phyloP scores from a whole-genome alignment of 1,140 invertebrate species.

The Telenomus remus region DNA sequence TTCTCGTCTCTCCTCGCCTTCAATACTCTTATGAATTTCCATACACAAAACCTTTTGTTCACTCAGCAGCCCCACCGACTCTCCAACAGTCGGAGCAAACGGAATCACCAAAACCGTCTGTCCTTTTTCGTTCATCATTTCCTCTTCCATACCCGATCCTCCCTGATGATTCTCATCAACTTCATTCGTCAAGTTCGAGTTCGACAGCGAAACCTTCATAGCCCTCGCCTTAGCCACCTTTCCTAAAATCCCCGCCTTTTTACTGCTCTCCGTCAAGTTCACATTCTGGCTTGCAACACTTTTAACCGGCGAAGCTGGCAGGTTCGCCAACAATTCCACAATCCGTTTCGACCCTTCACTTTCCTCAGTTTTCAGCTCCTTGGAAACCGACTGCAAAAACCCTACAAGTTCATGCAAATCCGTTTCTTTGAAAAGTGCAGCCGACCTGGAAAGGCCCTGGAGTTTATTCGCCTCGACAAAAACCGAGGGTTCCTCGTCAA shows the following conservation, averaged over 20 bases:
- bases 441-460: slow-evolving; percentile 78
- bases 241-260: neutral
- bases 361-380: slow-evolving; percentile 24
- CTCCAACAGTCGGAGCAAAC: slow-evolving; percentile 75
- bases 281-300: neutral
- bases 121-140: slow-evolving; percentile 61
- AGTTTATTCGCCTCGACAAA: slow-evolving; percentile 76
- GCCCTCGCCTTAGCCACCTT: slow-evolving; percentile 56
- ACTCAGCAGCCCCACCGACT: slow-evolving; percentile 82
- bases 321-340: slow-evolving; percentile 64
- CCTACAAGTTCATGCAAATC: slow-evolving; percentile 81
- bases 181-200: slow-evolving; percentile 64
- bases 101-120: slow-evolving; percentile 83
- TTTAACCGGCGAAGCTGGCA: too few species aligned
- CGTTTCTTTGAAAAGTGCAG: slow-evolving; percentile 81
- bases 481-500: slow-evolving; percentile 76
- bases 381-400: slow-evolving; percentile 68
- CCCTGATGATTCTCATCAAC: slow-evolving; percentile 68
- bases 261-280: too few species aligned
- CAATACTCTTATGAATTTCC: slow-evolving; percentile 68
- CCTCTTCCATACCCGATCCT: slow-evolving; percentile 67
- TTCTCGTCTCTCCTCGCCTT: slow-evolving; percentile 53
- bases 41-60: slow-evolving; percentile 82
- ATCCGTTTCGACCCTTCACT: slow-evolving; percentile 65
- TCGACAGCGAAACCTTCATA: slow-evolving; percentile 47